Evolutionary conservation across 1,140 invertebrate genomes (phyloP), one percentile per base, ranked within the genome.

Genomic region (Acromyrmex charruanus): DNA sequence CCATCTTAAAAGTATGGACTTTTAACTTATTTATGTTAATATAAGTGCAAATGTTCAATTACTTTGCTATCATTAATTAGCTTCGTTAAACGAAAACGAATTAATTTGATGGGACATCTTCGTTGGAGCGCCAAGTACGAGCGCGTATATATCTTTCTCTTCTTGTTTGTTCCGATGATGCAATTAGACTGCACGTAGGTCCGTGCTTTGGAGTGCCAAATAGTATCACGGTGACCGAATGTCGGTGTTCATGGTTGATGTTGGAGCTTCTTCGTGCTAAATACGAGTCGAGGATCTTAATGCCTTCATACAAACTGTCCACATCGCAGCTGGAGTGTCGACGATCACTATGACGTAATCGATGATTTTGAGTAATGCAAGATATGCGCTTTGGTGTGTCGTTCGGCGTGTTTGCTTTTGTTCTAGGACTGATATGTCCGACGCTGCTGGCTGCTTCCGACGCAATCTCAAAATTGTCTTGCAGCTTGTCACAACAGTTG

Each of bases 281-380:
- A 53, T 93, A 95, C 1, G 87, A 89, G 61, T 95, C 95, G 0
- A 95, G 75, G 9, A 92, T 85, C 44, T 90, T 93, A 21, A 95
- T 93, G 10, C 93, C 91, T 28, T 95, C 93, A 66, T 92, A 93
- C 0, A 95, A 89, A 63, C 91, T 93, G 0, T 94, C 90, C 0
- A 94, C 25, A 28, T 95, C 93, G 69, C 90, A 92, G 39, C 86
- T 93, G 0, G 88, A 85, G 31, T 91, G 90, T 6, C 59, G 74
- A 14, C 87, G 69, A 16, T 3, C 18, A 21, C 10, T 51, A 35
- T 25, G 2, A 61, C 31, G 58, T n/a, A 66, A 28, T n/a, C 71
- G 77, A n/a, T n/a, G 12, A 25, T 10, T 1, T 51, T 5, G 49
- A n/a, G 63, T 63, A 0, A 39, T 25, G 9, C 39, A 44, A 44